phyloP scores from a whole-genome alignment of 2,888 invertebrate genomes.

The Folsomia manolachei region DNA sequence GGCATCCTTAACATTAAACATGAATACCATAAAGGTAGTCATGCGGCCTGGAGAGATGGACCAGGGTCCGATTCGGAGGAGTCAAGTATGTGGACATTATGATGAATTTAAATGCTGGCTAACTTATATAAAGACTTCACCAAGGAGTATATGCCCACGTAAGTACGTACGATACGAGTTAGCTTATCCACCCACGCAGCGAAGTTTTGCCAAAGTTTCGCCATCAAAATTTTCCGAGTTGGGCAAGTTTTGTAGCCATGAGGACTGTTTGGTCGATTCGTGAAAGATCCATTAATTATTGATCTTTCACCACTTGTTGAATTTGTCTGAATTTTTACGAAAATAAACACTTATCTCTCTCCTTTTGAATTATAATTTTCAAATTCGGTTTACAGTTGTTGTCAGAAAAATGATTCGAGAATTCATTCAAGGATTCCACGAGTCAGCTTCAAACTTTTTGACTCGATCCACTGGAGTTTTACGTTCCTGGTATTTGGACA shows the following conservation, averaged over 20 bases:
- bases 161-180: too few relatives aligned
- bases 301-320: neutral
- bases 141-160: too few relatives aligned
- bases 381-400: neutral
- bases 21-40: slow-evolving; percentile 45
- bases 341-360: neutral
- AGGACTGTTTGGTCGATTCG: neutral
- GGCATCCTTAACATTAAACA: slow-evolving; percentile 8
- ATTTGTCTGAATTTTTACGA: too few relatives aligned
- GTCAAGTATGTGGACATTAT: slow-evolving; percentile 17
- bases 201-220: neutral
- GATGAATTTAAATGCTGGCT: neutral
- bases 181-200: neutral
- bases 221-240: neutral
- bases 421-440: neutral
- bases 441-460: neutral
- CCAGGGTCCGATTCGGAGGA: slow-evolving; percentile 29
- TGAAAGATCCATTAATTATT: too few relatives aligned
- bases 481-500: too few relatives aligned
- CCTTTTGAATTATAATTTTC: neutral
- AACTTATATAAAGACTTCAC: too few relatives aligned
- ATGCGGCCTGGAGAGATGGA: slow-evolving; percentile 37
- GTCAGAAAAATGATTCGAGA: neutral
- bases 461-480: neutral
- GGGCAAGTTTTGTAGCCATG: neutral